Conservation (phyloP, 2,113 vertebrate genomes). For the Leuciscus idus region DNA sequence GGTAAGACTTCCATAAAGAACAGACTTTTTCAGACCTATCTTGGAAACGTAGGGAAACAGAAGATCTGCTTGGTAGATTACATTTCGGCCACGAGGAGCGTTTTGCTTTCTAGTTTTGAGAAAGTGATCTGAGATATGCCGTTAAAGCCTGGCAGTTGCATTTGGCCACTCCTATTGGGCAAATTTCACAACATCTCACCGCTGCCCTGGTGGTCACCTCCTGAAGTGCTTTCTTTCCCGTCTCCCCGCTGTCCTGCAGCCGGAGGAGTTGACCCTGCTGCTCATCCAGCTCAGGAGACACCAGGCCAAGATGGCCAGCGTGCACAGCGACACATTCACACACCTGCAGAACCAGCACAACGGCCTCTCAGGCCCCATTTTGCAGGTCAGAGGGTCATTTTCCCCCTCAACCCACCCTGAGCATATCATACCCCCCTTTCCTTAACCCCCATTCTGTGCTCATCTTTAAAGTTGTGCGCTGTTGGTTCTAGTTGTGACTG, state of each 20-base stretch:
- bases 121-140: not conserved
- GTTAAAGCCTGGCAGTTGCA: not conserved
- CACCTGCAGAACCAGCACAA: slow-evolving; percentile 91
- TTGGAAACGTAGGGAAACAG: not conserved
- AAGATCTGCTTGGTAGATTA: not conserved
- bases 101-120: not conserved
- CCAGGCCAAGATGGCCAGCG: slow-evolving; percentile 94
- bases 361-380: slow-evolving; percentile 84
- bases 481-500: slow-evolving; percentile 57
- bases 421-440: slow-evolving; percentile 37
- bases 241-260: slow-evolving; percentile 85
- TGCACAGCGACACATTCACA: slow-evolving; percentile 86
- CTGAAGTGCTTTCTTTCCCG: slow-evolving; percentile 71
- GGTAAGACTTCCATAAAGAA: slow-evolving; percentile 74
- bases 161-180: not conserved
- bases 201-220: slow-evolving; percentile 57
- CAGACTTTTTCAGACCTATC: not conserved
- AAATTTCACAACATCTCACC: slow-evolving; percentile 26
- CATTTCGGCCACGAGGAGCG: not conserved
- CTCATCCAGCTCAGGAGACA: slow-evolving; percentile 96
- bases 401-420: slow-evolving; percentile 29
- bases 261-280: slow-evolving; percentile 96
- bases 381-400: slow-evolving; percentile 87
- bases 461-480: slow-evolving; percentile 58
- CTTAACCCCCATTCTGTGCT: slow-evolving; percentile 47